Evolutionary conservation across 2,888 invertebrate species (phyloP), one percentile per base, ranked within the genome.

Genomic region (Neria commutata): DNA sequence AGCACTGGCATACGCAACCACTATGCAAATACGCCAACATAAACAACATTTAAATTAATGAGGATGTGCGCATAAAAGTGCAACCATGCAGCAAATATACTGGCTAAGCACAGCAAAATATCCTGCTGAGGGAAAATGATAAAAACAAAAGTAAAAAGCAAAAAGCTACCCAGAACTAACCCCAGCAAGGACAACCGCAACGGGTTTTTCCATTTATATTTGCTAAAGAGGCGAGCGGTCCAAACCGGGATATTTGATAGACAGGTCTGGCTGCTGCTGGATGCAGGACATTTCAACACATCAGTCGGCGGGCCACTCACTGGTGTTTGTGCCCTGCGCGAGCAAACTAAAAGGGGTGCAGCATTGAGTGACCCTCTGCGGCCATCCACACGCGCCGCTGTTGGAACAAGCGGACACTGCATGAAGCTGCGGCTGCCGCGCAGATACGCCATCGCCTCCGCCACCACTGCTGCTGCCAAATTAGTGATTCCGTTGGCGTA

Each of bases 11-110:
- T 14, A 37, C 8, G n/a, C 37, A 37, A 37, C 8, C n/a, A n/a
- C n/a, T 29, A 49, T 40, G 42, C 42, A 52, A 52, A 52, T 45
- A 29, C 46, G 45, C 54, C 42, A 54, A 54, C 54, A 54, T 29
- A n/a, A n/a, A n/a, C n/a, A n/a, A n/a, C 45, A 45, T 52, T 52
- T 52, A 52, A 52, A 52, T 52, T 52, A 52, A 52, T 52, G 34
- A 52, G 40, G 40, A 23, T 24, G 37, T 34, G 50, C 34, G 24
- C 25, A 19, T 3, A 54, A 45, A 54, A 29, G 54, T 45, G 54
- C 54, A 54, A 33, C 46, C 19, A 29, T 26, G 45, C 45, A 45
- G 54, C 45, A 54, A 45, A 26, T 54, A 54, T 54, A 26, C 54
- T 29, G 19, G 19, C 21, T 42, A 42, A 42, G 42, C 6, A 37